Base-by-base conservation (phyloP, 2,888 invertebrate genomes). In the Rhogogaster chlorosoma region DNA sequence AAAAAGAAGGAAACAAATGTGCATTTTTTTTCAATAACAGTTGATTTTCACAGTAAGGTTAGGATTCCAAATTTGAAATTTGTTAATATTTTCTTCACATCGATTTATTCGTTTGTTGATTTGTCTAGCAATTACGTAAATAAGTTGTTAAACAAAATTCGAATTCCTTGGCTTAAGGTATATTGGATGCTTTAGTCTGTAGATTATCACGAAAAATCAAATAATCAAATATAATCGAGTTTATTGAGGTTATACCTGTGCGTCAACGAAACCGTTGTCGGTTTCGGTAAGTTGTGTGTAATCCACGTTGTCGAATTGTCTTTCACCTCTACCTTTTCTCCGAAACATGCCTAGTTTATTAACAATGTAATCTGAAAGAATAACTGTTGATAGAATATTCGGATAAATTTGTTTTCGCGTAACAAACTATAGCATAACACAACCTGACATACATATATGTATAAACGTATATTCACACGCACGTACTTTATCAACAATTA, bases 231-330 rank as follows among this genome's bases (percentile, higher is more conserved):
- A 6, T 38, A 10, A 67, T 38, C 0, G 71, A 15, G n/a, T 38
- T 38, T 38, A 22, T 71, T 73, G 9, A 77, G 77, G 32, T 53
- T 36, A 57, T 36, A 94, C 94, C 88, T 94, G 97, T 36, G 96
- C 96, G 91, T 96, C 96, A 3, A 96, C 95, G 92, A 96, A 96
- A 53, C 96, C 96, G 93, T 95, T 95, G 89, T 96, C 95, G 93
- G 92, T 93, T 89, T 94, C 93, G 73, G 94, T 94, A 73, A 95
- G 90, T 89, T 95, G 94, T 84, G 94, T 94, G 88, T 95, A 95
- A 93, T 96, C 96, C 84, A 96, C 96, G 91, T 96, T 95, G 90
- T 95, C 94, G 87, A 91, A 93, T 91, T 91, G 90, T 88, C 87
- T 90, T 86, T 95, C 95, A 84, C 95, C 94, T 84, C 94, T 94